Evolutionary conservation across 1,140 invertebrate genomes (phyloP).

Genomic region (Hydropsyche tenuis): DNA sequence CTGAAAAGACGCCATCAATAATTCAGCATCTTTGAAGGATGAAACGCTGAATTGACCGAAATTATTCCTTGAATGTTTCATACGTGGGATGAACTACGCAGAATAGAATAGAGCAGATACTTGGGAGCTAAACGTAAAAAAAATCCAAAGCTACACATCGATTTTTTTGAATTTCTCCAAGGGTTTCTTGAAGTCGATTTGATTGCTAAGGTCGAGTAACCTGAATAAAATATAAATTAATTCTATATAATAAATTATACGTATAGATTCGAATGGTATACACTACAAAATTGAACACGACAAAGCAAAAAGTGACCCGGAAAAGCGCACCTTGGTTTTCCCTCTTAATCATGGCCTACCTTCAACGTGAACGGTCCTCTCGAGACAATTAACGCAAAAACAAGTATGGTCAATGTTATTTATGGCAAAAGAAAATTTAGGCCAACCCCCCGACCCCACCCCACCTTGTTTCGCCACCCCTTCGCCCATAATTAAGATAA

Average conservation of each 20-base stretch:
- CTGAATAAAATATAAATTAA: background rate
- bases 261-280: too few species aligned
- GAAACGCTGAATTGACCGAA: conserved; percentile 48
- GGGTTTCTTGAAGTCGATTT: background rate
- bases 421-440: background rate
- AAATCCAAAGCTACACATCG: conserved; percentile 1
- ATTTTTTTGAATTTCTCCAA: background rate
- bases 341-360: conserved; percentile 2
- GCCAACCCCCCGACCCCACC: too few species aligned
- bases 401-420: conserved; percentile 22
- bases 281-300: too few species aligned
- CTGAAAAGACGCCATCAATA: conserved; percentile 40
- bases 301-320: too few species aligned
- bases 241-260: too few species aligned
- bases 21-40: conserved; percentile 44
- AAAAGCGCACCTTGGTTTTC: too few species aligned
- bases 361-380: background rate
- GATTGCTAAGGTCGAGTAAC: background rate
- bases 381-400: conserved; percentile 23
- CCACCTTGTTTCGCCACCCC: too few species aligned
- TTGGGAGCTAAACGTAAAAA: background rate
- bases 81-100: background rate
- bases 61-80: conserved; percentile 47
- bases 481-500: conserved; percentile 16
- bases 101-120: background rate